Evolutionary conservation across 2,113 vertebrate genomes (phyloP).

Genomic region (Microtus montanus): DNA sequence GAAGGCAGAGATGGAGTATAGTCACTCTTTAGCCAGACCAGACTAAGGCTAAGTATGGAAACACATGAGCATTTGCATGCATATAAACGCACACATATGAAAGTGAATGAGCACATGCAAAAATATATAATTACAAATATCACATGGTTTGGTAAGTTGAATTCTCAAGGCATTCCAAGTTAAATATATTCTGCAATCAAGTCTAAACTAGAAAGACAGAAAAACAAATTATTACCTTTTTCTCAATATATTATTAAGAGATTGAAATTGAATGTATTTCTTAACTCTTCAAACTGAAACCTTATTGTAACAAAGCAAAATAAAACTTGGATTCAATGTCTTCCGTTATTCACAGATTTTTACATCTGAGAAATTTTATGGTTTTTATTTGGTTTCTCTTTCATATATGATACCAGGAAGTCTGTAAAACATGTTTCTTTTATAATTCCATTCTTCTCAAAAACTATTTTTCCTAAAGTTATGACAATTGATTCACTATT

Average conservation of each 20-base stretch:
- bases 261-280: neutral
- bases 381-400: neutral
- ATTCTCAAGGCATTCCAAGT: constrained; percentile 8
- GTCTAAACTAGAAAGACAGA: neutral
- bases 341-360: neutral
- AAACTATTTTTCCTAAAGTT: neutral
- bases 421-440: neutral
- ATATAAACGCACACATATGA: neutral
- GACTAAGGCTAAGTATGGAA: neutral
- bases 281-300: rapidly evolving
- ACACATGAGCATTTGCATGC: neutral
- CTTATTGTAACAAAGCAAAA: neutral
- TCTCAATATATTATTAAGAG: neutral
- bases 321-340: neutral
- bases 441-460: neutral
- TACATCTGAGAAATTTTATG: neutral
- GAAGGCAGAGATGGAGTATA: no score
- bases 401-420: neutral
- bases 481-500: neutral
- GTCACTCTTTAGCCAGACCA: neutral
- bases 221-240: neutral
- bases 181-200: neutral
- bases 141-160: neutral
- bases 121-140: neutral
- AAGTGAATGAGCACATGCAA: neutral